Evolutionary conservation across 2,797 vertebrate species (phyloP), one percentile per base, ranked within the genome.

Genomic region (Okamejei kenojei): DNA sequence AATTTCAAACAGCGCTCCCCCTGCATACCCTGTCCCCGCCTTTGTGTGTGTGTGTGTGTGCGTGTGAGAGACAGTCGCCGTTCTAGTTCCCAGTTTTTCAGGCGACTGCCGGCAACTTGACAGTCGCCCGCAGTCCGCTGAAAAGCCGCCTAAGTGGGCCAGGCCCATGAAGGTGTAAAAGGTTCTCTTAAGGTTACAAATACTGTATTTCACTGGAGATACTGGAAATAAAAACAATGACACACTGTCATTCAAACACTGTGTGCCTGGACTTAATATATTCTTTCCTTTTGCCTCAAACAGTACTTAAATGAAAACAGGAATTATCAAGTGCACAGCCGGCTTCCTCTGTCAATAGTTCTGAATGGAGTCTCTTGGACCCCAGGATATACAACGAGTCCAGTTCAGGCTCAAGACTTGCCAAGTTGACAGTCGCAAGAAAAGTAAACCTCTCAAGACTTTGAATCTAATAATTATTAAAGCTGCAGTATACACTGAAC

Each of bases 141-240:
- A 2, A 45, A 45, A 45, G 2, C 38, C 38, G 38, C 38, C 38
- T 2, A 45, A 45, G 38, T 45, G 38, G 38, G 38, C 1, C 38
- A 45, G 38, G 38, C 38, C 38, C 38, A 45, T 45, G 90, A 92
- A 93, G 93, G 94, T 77, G 86, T 76, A 93, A 81, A 90, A 93
- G 81, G 23, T 63, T 74, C 90, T 74, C 68, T 92, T 94, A 93
- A 91, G 93, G 94, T 38, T 94, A 38, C 78, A 94, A 58, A 23
- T 54, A 21, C 1, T 21, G 45, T 82, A 21, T 58, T 54, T 58
- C 81, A 61, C 29, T 82, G 11, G n/a, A 79, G 3, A 21, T 80
- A 45, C 17, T 45, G 17, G 35, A 79, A 38, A 38, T 78, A 38
- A 79, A 79, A 32, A 79, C 77, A 79, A 38, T 78, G 32, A 78